Base-by-base conservation (phyloP, 1,140 invertebrate genomes). In the Drosophila santomea region DNA sequence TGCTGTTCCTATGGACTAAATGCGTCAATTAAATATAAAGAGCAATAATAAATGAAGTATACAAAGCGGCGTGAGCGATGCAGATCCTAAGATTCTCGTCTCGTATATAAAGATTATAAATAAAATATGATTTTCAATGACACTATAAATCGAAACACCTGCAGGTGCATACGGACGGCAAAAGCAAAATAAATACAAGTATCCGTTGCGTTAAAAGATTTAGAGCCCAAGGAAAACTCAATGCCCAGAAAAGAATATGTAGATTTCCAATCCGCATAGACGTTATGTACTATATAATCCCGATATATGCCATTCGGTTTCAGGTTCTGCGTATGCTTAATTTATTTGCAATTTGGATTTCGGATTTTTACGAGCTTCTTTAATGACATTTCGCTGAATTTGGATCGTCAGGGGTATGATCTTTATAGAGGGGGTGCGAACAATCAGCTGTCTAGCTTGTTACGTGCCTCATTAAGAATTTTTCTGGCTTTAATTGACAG, bases 381-480 rank as follows among this genome's bases (percentile, higher is more conserved):
- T 86, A 88, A 86, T 88, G 82, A 79, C 78, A 86, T 86, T 86
- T 86, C 36, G 74, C 63, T 78, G 67, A 74, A 69, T 76, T 77
- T 69, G 59, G 52, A 39, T 36, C 59, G 50, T 8, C n/a, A 55
- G 56, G 47, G 59, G 57, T 25, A 28, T 10, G 32, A 14, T 47
- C 56, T 51, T 35, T 63, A 55, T 39, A 41, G n/a, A 25, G 38
- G 28, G 35, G 36, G 8, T 28, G 54, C 12, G 2, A 32, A 41
- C 15, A 15, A 17, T 39, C 54, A 47, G 59, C 72, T 78, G 67
- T 43, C 58, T 57, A 47, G 61, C 69, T 73, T 86, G 78, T 88
- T 88, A 86, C 74, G 82, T 86, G 82, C 79, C 83, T 86, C 82
- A 88, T 86, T 86, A 86, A 88, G 82, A 88, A 73, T 86, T 75